These are phyloP conservation scores for Liasis olivaceus DNA, from an alignment of 2,797 vertebrate species.

Conservation along the genomic window DNA sequence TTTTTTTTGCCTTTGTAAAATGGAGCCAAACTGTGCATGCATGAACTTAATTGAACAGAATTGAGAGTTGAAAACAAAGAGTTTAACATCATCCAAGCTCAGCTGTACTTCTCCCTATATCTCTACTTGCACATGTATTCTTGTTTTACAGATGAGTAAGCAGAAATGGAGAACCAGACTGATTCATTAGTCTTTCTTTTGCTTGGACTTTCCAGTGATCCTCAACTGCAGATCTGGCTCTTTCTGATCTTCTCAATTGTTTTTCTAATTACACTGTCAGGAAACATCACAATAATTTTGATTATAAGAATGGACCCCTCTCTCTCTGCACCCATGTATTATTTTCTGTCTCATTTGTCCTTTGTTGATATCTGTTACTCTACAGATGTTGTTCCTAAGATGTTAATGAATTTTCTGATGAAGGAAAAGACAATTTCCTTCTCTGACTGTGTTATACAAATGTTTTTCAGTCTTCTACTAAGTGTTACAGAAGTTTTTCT, in stretches of 20 bases:
- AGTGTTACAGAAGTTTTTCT: slow-evolving; percentile 22
- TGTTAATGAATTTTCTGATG: slow-evolving; percentile 25
- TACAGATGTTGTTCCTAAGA: slow-evolving; percentile 33
- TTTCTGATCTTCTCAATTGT: slow-evolving; percentile 12
- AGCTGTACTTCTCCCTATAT: background rate
- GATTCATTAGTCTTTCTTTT: background rate
- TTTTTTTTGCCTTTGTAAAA: background rate
- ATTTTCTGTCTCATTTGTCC: slow-evolving; percentile 36
- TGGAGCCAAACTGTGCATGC: background rate
- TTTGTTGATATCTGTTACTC: slow-evolving; percentile 43
- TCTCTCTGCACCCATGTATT: slow-evolving; percentile 38
- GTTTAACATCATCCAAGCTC: background rate
- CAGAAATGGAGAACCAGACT: slow-evolving; percentile 18
- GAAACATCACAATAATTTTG: slow-evolving; percentile 14
- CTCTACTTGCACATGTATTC: background rate
- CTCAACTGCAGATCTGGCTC: background rate
- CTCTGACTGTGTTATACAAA: slow-evolving; percentile 16
- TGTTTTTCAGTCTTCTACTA: slow-evolving; percentile 32
- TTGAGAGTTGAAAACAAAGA: background rate
- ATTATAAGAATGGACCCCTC: slow-evolving; percentile 9
- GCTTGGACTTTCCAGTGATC: slow-evolving; percentile 7
- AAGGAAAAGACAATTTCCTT: slow-evolving; percentile 28
- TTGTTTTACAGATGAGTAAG: background rate
- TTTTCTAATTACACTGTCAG: slow-evolving; percentile 11
- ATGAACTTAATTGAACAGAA: background rate